Conservation (phyloP, 2,797 vertebrate species). For the Telmatherina bonti region DNA sequence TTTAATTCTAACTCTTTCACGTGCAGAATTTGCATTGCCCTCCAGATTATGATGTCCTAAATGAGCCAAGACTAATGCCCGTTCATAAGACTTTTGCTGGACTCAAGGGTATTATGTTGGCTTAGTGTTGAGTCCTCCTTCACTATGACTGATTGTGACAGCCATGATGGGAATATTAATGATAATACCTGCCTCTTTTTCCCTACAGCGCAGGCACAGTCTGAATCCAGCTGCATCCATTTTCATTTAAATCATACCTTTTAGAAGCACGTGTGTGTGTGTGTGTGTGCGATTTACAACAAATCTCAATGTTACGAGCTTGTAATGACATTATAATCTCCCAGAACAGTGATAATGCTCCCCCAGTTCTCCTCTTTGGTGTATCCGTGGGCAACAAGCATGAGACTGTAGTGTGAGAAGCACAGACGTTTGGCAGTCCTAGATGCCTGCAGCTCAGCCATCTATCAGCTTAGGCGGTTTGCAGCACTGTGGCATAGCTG, state of each 20-base stretch:
- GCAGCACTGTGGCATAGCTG: slow-evolving; percentile 40
- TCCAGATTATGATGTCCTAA: slow-evolving; percentile 51
- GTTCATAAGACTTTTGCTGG: slow-evolving; percentile 39
- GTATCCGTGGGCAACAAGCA: slow-evolving; percentile 57
- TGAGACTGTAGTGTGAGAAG: slow-evolving; percentile 55
- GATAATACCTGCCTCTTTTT: slow-evolving; percentile 33
- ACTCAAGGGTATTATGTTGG: slow-evolving; percentile 50
- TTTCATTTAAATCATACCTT: slow-evolving; percentile 49
- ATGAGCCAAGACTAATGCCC: slow-evolving; percentile 66
- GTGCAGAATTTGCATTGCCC: slow-evolving; percentile 37
- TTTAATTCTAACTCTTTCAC: slow-evolving; percentile 38
- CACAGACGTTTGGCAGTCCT: slow-evolving; percentile 57
- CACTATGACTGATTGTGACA: slow-evolving; percentile 51
- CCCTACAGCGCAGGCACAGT: slow-evolving; percentile 11
- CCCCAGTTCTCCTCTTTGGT: slow-evolving; percentile 59
- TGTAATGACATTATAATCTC: slow-evolving; percentile 78
- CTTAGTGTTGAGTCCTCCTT: slow-evolving; percentile 33
- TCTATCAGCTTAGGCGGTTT: slow-evolving; percentile 69
- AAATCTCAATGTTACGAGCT: slow-evolving; percentile 43
- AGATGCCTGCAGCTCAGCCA: slow-evolving; percentile 63
- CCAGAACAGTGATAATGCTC: slow-evolving; percentile 62
- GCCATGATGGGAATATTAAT: slow-evolving; percentile 57
- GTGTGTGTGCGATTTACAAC: slow-evolving; percentile 26
- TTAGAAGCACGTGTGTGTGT: slow-evolving; percentile 15
- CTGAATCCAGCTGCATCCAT: slow-evolving; percentile 35